Evolutionary conservation across 2,797 vertebrate genomes (phyloP).

Genomic region (Merluccius polli): DNA sequence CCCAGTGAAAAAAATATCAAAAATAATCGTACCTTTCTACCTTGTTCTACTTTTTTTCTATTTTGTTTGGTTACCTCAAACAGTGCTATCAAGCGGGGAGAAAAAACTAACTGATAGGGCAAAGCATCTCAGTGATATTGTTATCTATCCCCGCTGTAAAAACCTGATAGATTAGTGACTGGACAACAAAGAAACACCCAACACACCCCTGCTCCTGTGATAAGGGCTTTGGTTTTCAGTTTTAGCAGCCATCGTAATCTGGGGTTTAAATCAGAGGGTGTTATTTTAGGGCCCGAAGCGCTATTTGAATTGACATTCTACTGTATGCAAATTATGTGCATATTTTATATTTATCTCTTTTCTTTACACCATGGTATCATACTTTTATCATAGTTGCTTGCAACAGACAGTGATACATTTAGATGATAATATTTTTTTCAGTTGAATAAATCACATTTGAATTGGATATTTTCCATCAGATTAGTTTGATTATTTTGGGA

Average conservation of each 20-base stretch:
- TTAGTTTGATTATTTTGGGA: too few species aligned
- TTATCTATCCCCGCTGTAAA: constrained; percentile 61
- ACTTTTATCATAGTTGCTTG: not conserved
- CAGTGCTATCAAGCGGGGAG: not conserved
- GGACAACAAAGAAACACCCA: constrained; percentile 62
- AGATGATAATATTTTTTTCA: too few species aligned
- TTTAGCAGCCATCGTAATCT: constrained; percentile 53
- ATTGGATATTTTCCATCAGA: too few species aligned
- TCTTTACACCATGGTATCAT: too few species aligned
- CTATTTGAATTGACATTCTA: constrained; percentile 33
- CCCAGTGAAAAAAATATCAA: not conserved
- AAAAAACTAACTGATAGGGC: not conserved
- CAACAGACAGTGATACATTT: not conserved
- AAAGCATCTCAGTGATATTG: constrained; percentile 53
- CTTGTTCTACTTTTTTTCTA: too few species aligned
- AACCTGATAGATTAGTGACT: constrained; percentile 63
- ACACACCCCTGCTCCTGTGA: constrained; percentile 49
- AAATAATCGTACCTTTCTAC: constrained; percentile 5
- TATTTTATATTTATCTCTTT: not conserved
- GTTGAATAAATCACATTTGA: too few species aligned
- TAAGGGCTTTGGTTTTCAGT: constrained; percentile 49
- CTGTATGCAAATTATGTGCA: constrained; percentile 61
- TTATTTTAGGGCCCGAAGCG: constrained; percentile 45
- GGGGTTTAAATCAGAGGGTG: constrained; percentile 28
- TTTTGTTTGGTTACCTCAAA: not conserved